These are phyloP conservation scores for Philereme vetulata DNA, from an alignment of 2,888 invertebrate species.

Conservation along the genomic window DNA sequence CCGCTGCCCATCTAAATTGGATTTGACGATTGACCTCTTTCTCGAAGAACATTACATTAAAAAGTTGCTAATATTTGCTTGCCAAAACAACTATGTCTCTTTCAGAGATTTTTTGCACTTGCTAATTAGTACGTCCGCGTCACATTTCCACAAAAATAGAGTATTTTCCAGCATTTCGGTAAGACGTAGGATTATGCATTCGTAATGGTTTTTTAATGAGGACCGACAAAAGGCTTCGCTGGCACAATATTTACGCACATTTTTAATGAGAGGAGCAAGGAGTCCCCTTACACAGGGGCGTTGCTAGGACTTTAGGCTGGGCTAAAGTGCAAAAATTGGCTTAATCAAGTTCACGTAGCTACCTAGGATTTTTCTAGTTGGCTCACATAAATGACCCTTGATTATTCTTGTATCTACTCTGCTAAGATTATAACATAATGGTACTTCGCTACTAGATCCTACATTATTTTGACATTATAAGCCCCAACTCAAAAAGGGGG, in stretches of 20 bases:
- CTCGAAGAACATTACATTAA: too few relatives aligned
- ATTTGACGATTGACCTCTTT: too few relatives aligned
- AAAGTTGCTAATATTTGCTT: too few relatives aligned
- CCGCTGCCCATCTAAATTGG: too few relatives aligned
- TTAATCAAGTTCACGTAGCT: background rate
- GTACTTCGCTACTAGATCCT: too few relatives aligned
- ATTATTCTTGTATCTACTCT: too few relatives aligned
- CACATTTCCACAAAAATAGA: constrained; percentile 20
- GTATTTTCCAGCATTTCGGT: constrained; percentile 13
- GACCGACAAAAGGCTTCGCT: constrained; percentile 53
- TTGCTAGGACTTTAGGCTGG: background rate
- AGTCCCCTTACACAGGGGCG: constrained; percentile 25
- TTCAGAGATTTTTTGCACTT: constrained; percentile 13
- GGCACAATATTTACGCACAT: constrained; percentile 68
- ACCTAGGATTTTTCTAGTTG: too few relatives aligned
- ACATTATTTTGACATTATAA: too few relatives aligned
- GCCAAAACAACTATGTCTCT: too few relatives aligned
- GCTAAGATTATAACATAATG: too few relatives aligned
- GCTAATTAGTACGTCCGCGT: constrained; percentile 15
- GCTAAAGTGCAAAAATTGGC: background rate
- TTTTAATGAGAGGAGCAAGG: constrained; percentile 59
- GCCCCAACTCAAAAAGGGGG: too few relatives aligned
- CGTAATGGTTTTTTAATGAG: constrained; percentile 73
- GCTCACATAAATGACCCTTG: too few relatives aligned
- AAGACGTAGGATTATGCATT: constrained; percentile 36